Conservation (phyloP, 2,888 invertebrate genomes). For the Esperia sulphurella region DNA sequence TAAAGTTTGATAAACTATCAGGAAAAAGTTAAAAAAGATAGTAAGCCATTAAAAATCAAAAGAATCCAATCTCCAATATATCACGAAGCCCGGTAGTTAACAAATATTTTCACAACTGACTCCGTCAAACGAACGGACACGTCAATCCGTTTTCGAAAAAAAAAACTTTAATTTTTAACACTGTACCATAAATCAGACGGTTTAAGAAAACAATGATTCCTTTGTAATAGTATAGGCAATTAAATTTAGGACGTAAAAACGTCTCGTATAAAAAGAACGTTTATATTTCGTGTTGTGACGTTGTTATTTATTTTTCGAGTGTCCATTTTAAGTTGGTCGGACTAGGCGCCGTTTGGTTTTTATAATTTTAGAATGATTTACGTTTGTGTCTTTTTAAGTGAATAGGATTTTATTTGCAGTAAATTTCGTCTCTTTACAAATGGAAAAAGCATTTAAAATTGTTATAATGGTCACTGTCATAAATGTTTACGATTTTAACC, state of each 20-base stretch:
- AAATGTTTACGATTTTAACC: too few species aligned
- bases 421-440: conserved; percentile 29
- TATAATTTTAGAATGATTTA: conserved; percentile 71
- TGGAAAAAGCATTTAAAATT: neutral
- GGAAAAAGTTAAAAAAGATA: neutral
- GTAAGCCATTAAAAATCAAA: conserved; percentile 18
- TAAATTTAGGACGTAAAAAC: conserved; percentile 64
- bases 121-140: conserved; percentile 25
- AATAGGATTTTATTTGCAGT: conserved; percentile 49
- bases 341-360: conserved; percentile 41
- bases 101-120: conserved; percentile 52
- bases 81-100: conserved; percentile 55
- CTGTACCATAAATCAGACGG: conserved; percentile 57
- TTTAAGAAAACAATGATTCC: conserved; percentile 72
- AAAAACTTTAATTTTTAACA: conserved; percentile 37
- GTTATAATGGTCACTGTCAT: too few species aligned
- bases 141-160: conserved; percentile 22
- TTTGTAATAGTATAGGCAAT: conserved; percentile 76
- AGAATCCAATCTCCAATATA: conserved; percentile 29
- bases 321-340: conserved; percentile 39
- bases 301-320: conserved; percentile 15
- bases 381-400: conserved; percentile 33
- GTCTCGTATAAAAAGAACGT: conserved; percentile 22
- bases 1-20: neutral
- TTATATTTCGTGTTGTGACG: conserved; percentile 35